Base-by-base conservation (phyloP, 2,888 invertebrate species). In the Metacarcinus magister region DNA sequence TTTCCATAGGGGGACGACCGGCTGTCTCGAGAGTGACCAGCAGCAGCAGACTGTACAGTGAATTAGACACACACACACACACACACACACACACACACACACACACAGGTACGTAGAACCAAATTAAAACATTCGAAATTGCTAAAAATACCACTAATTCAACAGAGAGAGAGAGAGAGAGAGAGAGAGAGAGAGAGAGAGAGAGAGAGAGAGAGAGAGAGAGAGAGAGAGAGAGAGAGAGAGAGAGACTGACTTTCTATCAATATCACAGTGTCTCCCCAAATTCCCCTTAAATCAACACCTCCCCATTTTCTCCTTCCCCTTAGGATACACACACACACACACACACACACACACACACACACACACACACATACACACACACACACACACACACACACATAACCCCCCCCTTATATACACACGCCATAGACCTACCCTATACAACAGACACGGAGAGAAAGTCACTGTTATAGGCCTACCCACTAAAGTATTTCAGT, bases 141-240 rank as follows among this genome's bases (percentile, higher is more conserved):
- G 82, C 28, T 28, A 82, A 32, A 82, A 32, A 92, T 19, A 92
- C 48, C 23, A 48, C 46, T 19, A 92, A n/a, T n/a, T 46, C 46
- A 23, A 92, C 48, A 46, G 48, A 92, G 92, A 48, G 48, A 28
- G 48, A 48, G 48, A 92, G 92, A 48, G 48, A 23, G 28, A 28
- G 48, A 28, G 48, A 44, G 44, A 48, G 92, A 48, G 48, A 44
- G 8, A 28, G 92, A 92, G 48, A 48, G 92, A 82, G 82, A 82
- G 82, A 82, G 82, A 82, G 82, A 82, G 82, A 82, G 82, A 82
- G 82, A 82, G 82, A 94, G 75, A 75, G 94, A 94, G 94, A 94
- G 75, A 94, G 94, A 94, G 94, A 94, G 94, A 82, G 94, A 82
- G 94, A 94, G 94, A 82, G 82, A 94, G 94, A 44, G 43, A n/a